Conservation (phyloP, 2,888 invertebrate genomes). For the Plebejus anna region DNA sequence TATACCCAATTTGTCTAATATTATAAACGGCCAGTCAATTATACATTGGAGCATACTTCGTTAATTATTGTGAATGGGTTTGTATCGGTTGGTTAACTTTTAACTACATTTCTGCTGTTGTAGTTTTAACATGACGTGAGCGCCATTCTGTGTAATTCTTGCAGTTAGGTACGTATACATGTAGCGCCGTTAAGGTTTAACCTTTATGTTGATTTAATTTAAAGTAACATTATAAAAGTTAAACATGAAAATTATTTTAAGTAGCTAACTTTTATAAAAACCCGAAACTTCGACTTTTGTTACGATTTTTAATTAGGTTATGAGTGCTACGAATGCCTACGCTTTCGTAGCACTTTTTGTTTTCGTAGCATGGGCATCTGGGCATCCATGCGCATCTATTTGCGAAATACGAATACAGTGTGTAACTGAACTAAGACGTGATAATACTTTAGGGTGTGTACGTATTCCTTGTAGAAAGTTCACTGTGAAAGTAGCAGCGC, state of each 20-base stretch:
- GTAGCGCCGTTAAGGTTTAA: too few species aligned
- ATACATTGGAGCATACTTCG: neutral
- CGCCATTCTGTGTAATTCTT: neutral
- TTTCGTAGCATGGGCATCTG: neutral
- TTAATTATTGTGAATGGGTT: constrained; percentile 4
- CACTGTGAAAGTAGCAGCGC: too few species aligned
- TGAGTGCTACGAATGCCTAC: neutral
- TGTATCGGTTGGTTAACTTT: constrained; percentile 9
- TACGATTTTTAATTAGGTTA: neutral
- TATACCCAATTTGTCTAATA: constrained; percentile 19
- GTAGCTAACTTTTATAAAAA: too few species aligned
- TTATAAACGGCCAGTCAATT: constrained; percentile 19
- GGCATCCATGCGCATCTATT: neutral
- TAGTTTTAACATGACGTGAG: neutral
- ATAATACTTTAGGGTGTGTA: too few species aligned
- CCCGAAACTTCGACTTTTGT: too few species aligned
- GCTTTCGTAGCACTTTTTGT: neutral
- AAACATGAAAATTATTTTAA: too few species aligned
- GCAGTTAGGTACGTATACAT: neutral
- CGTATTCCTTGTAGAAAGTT: too few species aligned
- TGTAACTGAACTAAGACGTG: too few species aligned
- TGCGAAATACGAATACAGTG: neutral
- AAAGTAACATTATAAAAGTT: too few species aligned
- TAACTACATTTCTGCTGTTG: neutral
- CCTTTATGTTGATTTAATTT: too few species aligned